Base-by-base conservation (phyloP, 2,797 vertebrate species). In the Brachyalestes nurse region DNA sequence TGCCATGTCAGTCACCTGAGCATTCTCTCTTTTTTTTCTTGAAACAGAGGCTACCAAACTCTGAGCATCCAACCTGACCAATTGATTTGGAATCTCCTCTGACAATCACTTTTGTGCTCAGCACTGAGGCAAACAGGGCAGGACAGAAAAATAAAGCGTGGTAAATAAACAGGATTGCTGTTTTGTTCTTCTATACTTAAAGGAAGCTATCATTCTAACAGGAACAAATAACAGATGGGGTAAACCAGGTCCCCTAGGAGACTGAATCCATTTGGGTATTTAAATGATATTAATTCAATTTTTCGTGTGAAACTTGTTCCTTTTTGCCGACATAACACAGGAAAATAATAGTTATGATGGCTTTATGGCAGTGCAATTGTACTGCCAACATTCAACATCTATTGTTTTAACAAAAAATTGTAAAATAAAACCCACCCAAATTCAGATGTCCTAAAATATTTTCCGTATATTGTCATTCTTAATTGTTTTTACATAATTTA, bases 41-140 rank as follows among this genome's bases (percentile, higher is more conserved):
- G 86, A 81, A 90, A 91, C 85, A 79, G 82, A 89, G 87, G 90
- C 89, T 89, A 92, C 91, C 88, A 90, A 83, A 90, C 82, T 72
- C 81, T 91, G 88, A 84, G 79, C 90, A 89, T 86, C 82, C 74
- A 88, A 93, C 84, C 88, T 92, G 90, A 92, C 91, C 91, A 93
- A 94, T 93, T 92, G 90, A 93, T 92, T 91, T 92, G 90, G 90
- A 92, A 89, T 88, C 85, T 76, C 87, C 85, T 91, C 92, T 90
- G 91, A 92, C 86, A 84, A 86, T 81, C 87, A 65, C 75, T 79
- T 74, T 51, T 84, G 82, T 71, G 82, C 62, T 85, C 72, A 85
- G 21, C 65, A 7, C 2, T 4, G 78, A 87, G 73, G 85, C 85
- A 90, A 89, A 86, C 3, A 13, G 80, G 62, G 86, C 79, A 84